These are phyloP conservation scores for Epistrophella euchroma DNA, from an alignment of 2,888 invertebrate genomes.

Conservation along the genomic window DNA sequence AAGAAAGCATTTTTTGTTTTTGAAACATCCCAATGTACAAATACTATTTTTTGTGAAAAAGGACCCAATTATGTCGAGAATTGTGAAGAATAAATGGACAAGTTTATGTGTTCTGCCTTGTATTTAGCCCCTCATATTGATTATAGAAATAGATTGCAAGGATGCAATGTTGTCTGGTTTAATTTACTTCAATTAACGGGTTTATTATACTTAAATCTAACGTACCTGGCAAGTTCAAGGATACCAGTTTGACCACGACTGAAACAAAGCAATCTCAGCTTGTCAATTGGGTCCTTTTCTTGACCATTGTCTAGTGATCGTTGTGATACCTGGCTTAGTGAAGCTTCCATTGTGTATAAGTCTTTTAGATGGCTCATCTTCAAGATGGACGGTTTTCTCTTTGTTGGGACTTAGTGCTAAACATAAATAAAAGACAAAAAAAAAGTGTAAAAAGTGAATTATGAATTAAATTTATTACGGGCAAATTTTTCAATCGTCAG, in stretches of 20 bases:
- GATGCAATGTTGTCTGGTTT: slow-evolving; percentile 41
- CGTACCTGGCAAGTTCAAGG: slow-evolving; percentile 92
- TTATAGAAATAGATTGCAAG: too few species aligned
- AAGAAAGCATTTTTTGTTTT: too few species aligned
- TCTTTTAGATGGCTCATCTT: slow-evolving; percentile 75
- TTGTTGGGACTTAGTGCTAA: not conserved
- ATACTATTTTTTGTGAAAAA: not conserved
- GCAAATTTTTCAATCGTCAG: too few species aligned
- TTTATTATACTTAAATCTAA: slow-evolving; percentile 33
- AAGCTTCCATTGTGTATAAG: slow-evolving; percentile 87
- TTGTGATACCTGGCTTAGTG: slow-evolving; percentile 90
- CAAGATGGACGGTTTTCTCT: not conserved
- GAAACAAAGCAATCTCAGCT: slow-evolving; percentile 92
- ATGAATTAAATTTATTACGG: too few species aligned
- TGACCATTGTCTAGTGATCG: slow-evolving; percentile 87
- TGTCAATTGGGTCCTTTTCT: slow-evolving; percentile 91
- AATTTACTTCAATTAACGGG: slow-evolving; percentile 50
- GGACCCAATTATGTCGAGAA: slow-evolving; percentile 64
- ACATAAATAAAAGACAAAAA: not conserved
- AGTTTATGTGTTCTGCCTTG: slow-evolving; percentile 21
- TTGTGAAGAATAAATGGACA: slow-evolving; percentile 47
- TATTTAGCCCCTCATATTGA: not conserved
- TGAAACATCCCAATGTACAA: too few species aligned
- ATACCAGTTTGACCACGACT: slow-evolving; percentile 94
- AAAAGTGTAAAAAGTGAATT: not conserved